Evolutionary conservation across 2,888 invertebrate species (phyloP), one percentile per base, ranked within the genome.

Genomic region (Anagyrus pseudococci): DNA sequence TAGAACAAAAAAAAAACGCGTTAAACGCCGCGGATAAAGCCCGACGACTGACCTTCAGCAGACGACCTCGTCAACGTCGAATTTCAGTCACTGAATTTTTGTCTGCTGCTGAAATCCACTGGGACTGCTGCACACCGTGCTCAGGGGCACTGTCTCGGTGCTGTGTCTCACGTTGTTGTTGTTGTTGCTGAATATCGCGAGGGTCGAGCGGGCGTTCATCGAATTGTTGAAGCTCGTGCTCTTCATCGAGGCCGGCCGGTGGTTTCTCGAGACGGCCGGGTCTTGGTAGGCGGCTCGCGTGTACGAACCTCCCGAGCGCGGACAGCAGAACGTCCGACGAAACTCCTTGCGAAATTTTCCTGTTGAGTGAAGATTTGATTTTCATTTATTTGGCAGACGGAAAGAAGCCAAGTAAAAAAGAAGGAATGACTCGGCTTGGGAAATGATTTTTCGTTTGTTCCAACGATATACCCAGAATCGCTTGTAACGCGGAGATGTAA

Each of bases 281-380:
- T 26, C 48, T 19, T 25, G 37, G 44, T 25, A 19, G 17, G 13
- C 41, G n/a, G 40, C 10, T 37, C 13, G 47, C 4, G 37, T 8
- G 26, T 37, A n/a, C n/a, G n/a, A 23, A 41, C 58, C 46, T 2
- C 33, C 33, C 8, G 33, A 13, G 2, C 13, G 8, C 33, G 33
- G 15, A 15, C 78, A 77, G 58, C 77, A 75, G 66, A 83, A 83
- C 2, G 81, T 79, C 10, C 82, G 78, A 8, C 75, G 78, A 70
- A 84, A 84, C 68, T 83, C 83, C 65, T 80, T 81, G 2, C 82
- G 81, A 73, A 82, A 84, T 75, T 83, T 83, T 6, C 82, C 84
- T 84, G 75, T 13, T 19, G 23, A 15, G 26, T 37, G n/a, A 40
- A 52, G 4, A 2, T 2, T 4, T 8, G 15, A 8, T 8, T 37